phyloP scores from a whole-genome alignment of 1,140 invertebrate genomes.

The Homalodisca vitripennis region DNA sequence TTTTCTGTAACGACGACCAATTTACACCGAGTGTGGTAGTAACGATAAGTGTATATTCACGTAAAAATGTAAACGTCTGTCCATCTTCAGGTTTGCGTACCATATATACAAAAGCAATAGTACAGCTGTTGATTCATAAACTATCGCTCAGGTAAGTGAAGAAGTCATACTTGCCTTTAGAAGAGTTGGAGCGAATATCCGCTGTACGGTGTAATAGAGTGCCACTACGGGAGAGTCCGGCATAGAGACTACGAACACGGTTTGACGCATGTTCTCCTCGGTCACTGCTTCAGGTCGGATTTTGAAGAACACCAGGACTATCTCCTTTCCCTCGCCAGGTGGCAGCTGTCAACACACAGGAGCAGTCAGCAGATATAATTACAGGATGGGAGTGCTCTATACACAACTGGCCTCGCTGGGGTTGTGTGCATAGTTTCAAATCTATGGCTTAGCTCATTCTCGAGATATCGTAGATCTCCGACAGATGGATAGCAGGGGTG shows the following conservation, averaged over 20 bases:
- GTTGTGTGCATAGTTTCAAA: neutral
- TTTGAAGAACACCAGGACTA: conserved; percentile 56
- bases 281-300: conserved; percentile 54
- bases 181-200: conserved; percentile 52
- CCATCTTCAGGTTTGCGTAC: no score
- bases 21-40: no score
- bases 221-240: conserved; percentile 55
- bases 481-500: no score
- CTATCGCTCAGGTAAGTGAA: no score
- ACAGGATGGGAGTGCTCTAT: neutral
- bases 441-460: neutral
- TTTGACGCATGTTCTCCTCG: conserved; percentile 53
- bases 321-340: conserved; percentile 20
- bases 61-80: no score
- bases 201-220: conserved; percentile 56
- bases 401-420: neutral
- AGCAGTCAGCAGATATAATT: neutral
- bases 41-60: no score
- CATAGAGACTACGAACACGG: conserved; percentile 56
- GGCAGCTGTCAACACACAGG: neutral
- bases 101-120: no score
- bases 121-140: no score
- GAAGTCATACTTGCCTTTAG: conserved; percentile 49
- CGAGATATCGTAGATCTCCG: neutral
- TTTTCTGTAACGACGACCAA: no score